Percentiles rank a stretch among this genome's conserved stretches.
These are phyloP conservation scores for Tethea ocularis DNA, from an alignment of 2,888 invertebrate genomes.

Conservation along the genomic window DNA sequence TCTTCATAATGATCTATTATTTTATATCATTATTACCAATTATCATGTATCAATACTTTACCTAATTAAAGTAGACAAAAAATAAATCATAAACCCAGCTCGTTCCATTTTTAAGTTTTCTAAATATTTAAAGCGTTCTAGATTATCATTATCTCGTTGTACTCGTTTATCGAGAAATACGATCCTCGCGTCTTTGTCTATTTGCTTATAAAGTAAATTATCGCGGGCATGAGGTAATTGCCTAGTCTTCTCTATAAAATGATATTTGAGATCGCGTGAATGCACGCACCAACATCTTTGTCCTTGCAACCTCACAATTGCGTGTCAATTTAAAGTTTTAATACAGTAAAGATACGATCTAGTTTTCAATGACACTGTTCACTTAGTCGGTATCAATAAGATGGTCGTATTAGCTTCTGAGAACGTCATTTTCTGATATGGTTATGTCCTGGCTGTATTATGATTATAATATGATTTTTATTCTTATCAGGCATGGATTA, in stretches of 20 bases:
- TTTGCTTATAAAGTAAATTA: constrained; percentile 20
- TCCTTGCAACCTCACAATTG: constrained; percentile 11
- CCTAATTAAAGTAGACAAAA: too few species aligned
- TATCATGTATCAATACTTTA: too few species aligned
- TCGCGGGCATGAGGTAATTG: constrained; percentile 25
- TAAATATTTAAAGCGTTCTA: background rate
- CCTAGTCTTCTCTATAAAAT: constrained; percentile 33
- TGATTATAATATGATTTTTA: constrained; percentile 5
- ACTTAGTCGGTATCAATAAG: constrained; percentile 1
- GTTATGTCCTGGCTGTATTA: background rate
- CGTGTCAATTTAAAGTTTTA: constrained; percentile 17
- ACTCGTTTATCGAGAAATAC: constrained; percentile 8
- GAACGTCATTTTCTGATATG: constrained; percentile 29
- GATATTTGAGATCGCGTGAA: constrained; percentile 29
- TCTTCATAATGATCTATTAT: too few species aligned
- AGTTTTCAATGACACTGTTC: constrained; percentile 15
- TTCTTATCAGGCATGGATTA: background rate
- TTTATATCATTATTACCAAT: too few species aligned
- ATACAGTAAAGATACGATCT: constrained; percentile 18
- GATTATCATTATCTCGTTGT: background rate
- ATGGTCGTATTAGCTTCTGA: constrained; percentile 19
- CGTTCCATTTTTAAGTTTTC: background rate
- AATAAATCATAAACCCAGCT: too few species aligned
- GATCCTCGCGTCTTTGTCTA: constrained; percentile 11
- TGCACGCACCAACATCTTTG: constrained; percentile 18